Base-by-base conservation (phyloP, 2,888 invertebrate genomes). In the Ornithoptera alexandrae region DNA sequence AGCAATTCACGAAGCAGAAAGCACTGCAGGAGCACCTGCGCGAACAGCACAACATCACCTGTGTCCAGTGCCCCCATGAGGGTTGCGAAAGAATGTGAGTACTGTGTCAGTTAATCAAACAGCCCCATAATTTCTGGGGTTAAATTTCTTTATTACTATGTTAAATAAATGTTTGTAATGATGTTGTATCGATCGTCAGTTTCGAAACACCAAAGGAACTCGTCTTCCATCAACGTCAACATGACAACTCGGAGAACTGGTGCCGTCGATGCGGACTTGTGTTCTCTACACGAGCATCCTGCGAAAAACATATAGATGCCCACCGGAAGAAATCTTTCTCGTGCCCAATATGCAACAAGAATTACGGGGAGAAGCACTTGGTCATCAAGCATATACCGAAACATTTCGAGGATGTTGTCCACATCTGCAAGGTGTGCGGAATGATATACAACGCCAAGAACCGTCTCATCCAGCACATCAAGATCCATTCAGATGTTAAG, bases 361-460 rank as follows among this genome's bases (percentile, higher is more conserved):
- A 86, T 0, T 94, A 94, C 77, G 88, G 89, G 18, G 94, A 94
- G 78, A 87, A 86, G 68, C 79, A 88, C 72, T 76, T 84, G 36
- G 74, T 86, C 6, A 74, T 83, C 70, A 88, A 86, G 68, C 92
- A 92, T 72, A 74, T 87, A n/a, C 78, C 83, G 0, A 76, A 76
- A 36, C 92, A 92, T 71, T 91, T 91, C 67, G 86, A 86, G 69
- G 74, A 80, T 2, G 82, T 86, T 36, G 74, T 88, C 5, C 90
- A 91, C 78, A 88, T 94, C 77, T 95, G 95, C 81, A 93, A 93
- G 73, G 86, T 93, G 22, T 94, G 94, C 76, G 93, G 93, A 0
- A 93, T 93, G 77, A 87, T 92, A 0, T 94, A 93, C 81, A 91
- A 90, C 50, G 92, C 93, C 69, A 82, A 82, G 57, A 75, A 80